These are phyloP conservation scores for Paraplagusia blochii DNA, from an alignment of 2,113 vertebrate genomes.

Conservation along the genomic window DNA sequence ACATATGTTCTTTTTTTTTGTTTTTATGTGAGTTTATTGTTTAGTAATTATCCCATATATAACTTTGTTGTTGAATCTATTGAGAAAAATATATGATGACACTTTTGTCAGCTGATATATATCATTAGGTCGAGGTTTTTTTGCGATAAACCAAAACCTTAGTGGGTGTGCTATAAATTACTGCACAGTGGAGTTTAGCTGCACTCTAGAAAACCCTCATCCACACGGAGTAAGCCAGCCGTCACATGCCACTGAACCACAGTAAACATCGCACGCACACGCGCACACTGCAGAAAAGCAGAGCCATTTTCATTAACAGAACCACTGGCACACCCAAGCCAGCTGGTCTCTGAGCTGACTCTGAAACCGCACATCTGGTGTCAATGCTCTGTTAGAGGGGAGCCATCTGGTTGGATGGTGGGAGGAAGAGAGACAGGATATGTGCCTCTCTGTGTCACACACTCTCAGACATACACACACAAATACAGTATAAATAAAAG, in stretches of 20 bases:
- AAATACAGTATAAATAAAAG: conserved; percentile 9
- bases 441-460: conserved; percentile 2
- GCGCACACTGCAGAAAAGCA: conserved; percentile 22
- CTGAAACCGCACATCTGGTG: conserved; percentile 78
- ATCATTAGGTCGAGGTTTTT: conserved; percentile 38
- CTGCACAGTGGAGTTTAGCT: conserved; percentile 59
- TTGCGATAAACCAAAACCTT: conserved; percentile 49
- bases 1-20: conserved; percentile 14
- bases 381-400: conserved; percentile 71
- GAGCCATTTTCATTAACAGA: conserved; percentile 77
- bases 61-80: no score
- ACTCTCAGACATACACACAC: conserved; percentile 26
- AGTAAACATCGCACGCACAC: conserved; percentile 54
- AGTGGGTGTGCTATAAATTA: conserved; percentile 56
- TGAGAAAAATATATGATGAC: conserved; percentile 11
- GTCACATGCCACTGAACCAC: conserved; percentile 75
- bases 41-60: conserved; percentile 57
- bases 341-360: conserved; percentile 73
- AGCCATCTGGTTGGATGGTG: conserved; percentile 67
- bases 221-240: conserved; percentile 67
- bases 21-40: conserved; percentile 68
- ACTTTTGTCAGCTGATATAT: conserved; percentile 4
- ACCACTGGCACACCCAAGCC: conserved; percentile 75
- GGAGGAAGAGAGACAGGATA: conserved; percentile 29
- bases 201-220: conserved; percentile 53